These are phyloP conservation scores for Falco naumanni DNA, from an alignment of 2,797 vertebrate genomes.

Conservation along the genomic window DNA sequence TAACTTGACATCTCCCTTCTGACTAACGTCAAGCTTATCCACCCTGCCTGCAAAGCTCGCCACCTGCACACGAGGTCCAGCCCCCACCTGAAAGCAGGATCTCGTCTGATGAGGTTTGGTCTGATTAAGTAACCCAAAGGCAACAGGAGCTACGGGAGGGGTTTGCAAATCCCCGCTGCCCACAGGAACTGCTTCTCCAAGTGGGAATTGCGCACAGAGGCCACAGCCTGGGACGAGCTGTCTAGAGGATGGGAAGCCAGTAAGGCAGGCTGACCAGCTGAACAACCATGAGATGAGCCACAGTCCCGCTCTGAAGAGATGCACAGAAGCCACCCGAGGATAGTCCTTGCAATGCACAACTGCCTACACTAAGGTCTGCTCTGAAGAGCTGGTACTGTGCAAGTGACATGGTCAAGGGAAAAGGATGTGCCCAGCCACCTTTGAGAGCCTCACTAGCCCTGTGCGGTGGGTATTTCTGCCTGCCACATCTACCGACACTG, in stretches of 20 bases:
- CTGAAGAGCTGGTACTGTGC: neutral
- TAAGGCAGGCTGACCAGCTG: neutral
- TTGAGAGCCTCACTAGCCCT: neutral
- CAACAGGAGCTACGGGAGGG: neutral
- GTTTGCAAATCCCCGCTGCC: neutral
- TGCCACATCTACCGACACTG: fast-evolving
- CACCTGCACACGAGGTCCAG: neutral
- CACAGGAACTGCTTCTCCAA: neutral
- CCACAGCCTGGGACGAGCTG: neutral
- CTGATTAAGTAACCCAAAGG: neutral
- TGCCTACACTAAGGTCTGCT: neutral
- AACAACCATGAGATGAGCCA: neutral
- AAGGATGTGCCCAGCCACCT: fast-evolving
- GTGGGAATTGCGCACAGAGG: neutral
- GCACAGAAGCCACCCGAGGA: neutral
- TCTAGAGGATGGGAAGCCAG: neutral
- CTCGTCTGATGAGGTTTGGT: fast-evolving
- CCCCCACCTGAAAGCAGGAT: neutral
- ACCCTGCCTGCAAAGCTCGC: neutral
- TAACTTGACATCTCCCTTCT: neutral
- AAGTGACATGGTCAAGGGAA: neutral
- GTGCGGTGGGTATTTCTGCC: fast-evolving
- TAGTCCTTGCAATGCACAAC: too few species aligned
- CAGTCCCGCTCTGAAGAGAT: neutral
- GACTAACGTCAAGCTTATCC: neutral